Evolutionary conservation across 1,140 invertebrate species (phyloP), one percentile per base, ranked within the genome.

Genomic region (Macrobrachium nipponense): DNA sequence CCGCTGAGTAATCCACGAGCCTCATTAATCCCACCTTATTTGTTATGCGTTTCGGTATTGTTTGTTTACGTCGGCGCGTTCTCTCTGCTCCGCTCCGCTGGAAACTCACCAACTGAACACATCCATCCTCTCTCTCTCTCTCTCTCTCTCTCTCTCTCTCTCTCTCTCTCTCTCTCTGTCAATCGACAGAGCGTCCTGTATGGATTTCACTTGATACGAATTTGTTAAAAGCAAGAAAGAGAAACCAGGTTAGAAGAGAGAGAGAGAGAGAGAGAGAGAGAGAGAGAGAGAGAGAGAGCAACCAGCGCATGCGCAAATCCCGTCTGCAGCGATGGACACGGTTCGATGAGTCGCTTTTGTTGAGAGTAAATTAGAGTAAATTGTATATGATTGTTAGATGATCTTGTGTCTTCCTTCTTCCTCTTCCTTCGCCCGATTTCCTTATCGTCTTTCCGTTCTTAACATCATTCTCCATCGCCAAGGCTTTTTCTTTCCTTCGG

Each of bases 1-100:
- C 59, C 66, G 82, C 72, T 83, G 82, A 83, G 82, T 83, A 83
- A 83, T 61, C 77, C 14, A 61, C 64, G 82, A 75, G 51, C 43
- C 68, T 76, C 72, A 83, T 83, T 83, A 83, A 83, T 83, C 82
- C 73, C 60, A 68, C 82, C 82, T 83, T 83, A 83, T 83, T 83
- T 77, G 73, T 83, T 73, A 83, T 77, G 82, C 61, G 59, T 58
- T 83, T 68, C 60, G 7, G 23, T 43, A 61, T 77, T 27, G 76
- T 83, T 83, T 72, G 72, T 59, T 75, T 75, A 51, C 72, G n/a
- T 27, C 11, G 72, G 51, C 75, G 43, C 15, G 18, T 23, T 51
- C 72, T n/a, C n/a, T 43, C 20, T 20, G 23, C 14, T 64, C 78
- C 23, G 44, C 27, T 36, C 27, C 27, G 27, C 27, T 36, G 27